These are phyloP conservation scores for Dynastes grantii DNA, from an alignment of 2,888 invertebrate genomes.

Conservation along the genomic window DNA sequence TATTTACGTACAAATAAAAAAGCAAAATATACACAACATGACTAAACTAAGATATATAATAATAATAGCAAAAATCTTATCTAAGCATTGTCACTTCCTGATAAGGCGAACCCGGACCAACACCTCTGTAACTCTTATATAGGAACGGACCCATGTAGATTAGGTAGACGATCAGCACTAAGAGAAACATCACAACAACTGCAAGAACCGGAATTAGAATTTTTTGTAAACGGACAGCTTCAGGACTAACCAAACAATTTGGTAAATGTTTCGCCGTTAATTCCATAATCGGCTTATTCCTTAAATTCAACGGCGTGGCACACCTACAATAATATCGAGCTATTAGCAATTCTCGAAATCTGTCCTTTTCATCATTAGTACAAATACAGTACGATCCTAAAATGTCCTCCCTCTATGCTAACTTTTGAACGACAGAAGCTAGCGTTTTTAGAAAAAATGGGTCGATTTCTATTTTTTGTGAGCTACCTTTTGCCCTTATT, in stretches of 20 bases:
- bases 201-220: conserved; percentile 63
- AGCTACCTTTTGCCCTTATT: too few species aligned
- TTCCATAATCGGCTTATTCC: conserved; percentile 60
- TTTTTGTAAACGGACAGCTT: conserved; percentile 61
- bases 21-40: neutral
- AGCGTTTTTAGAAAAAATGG: too few species aligned
- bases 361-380: too few species aligned
- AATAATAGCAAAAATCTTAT: conserved; percentile 25
- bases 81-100: conserved; percentile 52
- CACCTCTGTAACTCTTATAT: conserved; percentile 54
- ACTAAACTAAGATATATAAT: conserved; percentile 10
- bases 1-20: conserved; percentile 7
- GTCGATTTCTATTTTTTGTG: too few species aligned
- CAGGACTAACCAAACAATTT: conserved; percentile 62
- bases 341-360: conserved; percentile 9
- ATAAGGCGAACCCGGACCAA: conserved; percentile 66
- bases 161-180: conserved; percentile 64
- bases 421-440: too few species aligned
- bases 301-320: conserved; percentile 59
- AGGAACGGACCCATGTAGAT: conserved; percentile 61
- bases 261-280: conserved; percentile 61
- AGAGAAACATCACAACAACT: conserved; percentile 60
- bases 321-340: conserved; percentile 63
- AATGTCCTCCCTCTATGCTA: too few species aligned
- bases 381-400: too few species aligned